Conservation (phyloP, 1,140 invertebrate genomes). For the Drosophila grimshawi region DNA sequence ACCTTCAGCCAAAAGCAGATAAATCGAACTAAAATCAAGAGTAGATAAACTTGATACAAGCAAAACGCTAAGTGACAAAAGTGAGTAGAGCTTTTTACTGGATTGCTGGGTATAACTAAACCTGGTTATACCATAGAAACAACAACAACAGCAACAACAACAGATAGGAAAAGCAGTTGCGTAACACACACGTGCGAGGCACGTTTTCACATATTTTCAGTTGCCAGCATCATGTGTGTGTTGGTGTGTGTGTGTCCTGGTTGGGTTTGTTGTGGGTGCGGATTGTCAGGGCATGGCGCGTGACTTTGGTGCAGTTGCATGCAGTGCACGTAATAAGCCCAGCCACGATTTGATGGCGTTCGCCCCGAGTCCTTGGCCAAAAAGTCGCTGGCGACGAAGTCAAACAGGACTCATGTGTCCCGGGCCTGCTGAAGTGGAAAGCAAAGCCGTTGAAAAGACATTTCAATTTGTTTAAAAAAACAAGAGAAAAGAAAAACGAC, state of each 20-base stretch:
- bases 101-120: neutral
- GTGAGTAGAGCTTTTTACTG: no score
- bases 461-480: slow-evolving; percentile 76
- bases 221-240: slow-evolving; percentile 30
- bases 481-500: neutral
- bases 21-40: neutral
- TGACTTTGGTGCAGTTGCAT: slow-evolving; percentile 81
- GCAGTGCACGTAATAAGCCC: slow-evolving; percentile 75
- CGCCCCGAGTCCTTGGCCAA: slow-evolving; percentile 63
- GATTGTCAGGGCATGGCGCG: slow-evolving; percentile 57
- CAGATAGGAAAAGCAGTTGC: slow-evolving; percentile 41
- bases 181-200: slow-evolving; percentile 59
- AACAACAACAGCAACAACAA: slow-evolving; percentile 8
- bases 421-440: slow-evolving; percentile 75
- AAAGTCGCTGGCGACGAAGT: slow-evolving; percentile 73
- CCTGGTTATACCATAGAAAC: neutral
- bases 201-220: slow-evolving; percentile 63
- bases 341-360: slow-evolving; percentile 30
- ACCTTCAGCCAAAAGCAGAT: no score
- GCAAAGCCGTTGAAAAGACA: slow-evolving; percentile 82
- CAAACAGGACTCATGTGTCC: slow-evolving; percentile 81
- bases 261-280: slow-evolving; percentile 30
- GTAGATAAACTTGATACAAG: neutral
- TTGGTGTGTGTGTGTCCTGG: slow-evolving; percentile 34
- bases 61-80: neutral